Evolutionary conservation across 2,888 invertebrate genomes (phyloP).

Genomic region (Ichneumon xanthorius): DNA sequence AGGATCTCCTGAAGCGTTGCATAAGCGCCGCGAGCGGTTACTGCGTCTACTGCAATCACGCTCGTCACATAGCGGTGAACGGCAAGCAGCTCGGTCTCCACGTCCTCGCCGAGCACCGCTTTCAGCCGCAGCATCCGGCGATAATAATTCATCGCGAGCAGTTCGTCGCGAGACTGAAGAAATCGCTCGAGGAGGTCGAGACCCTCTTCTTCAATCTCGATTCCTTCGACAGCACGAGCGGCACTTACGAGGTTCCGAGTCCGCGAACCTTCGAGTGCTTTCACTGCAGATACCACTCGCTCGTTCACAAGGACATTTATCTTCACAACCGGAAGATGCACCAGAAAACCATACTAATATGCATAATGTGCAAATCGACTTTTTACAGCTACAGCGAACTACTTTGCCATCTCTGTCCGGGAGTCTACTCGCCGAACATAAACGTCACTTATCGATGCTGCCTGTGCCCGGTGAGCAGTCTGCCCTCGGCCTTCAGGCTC

Average conservation of each 20-base stretch:
- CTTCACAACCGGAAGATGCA: conserved; percentile 95
- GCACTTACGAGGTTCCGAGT: conserved; percentile 85
- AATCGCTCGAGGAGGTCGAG: conserved; percentile 88
- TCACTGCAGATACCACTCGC: conserved; percentile 92
- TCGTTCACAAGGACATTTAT: conserved; percentile 93
- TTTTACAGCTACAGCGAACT: conserved; percentile 95
- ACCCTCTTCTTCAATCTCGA: conserved; percentile 90
- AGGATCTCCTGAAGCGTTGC: conserved; percentile 91
- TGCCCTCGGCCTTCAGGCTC: conserved; percentile 94
- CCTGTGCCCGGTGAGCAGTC: conserved; percentile 90
- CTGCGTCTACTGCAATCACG: conserved; percentile 95
- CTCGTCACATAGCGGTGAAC: conserved; percentile 93
- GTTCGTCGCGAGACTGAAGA: conserved; percentile 89
- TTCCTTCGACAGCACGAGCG: conserved; percentile 88
- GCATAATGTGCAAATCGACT: conserved; percentile 95
- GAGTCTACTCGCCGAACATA: conserved; percentile 88
- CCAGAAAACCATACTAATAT: conserved; percentile 92
- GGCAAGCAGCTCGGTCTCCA: conserved; percentile 93
- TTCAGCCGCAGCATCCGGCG: conserved; percentile 85
- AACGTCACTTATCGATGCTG: conserved; percentile 93
- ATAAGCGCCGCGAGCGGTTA: conserved; percentile 89
- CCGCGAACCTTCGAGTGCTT: conserved; percentile 94
- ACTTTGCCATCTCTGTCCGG: conserved; percentile 94
- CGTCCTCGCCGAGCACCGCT: conserved; percentile 92
- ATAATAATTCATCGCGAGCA: conserved; percentile 82